phyloP scores from a whole-genome alignment of 2,797 vertebrate genomes.

The Hoplostethus mediterraneus region DNA sequence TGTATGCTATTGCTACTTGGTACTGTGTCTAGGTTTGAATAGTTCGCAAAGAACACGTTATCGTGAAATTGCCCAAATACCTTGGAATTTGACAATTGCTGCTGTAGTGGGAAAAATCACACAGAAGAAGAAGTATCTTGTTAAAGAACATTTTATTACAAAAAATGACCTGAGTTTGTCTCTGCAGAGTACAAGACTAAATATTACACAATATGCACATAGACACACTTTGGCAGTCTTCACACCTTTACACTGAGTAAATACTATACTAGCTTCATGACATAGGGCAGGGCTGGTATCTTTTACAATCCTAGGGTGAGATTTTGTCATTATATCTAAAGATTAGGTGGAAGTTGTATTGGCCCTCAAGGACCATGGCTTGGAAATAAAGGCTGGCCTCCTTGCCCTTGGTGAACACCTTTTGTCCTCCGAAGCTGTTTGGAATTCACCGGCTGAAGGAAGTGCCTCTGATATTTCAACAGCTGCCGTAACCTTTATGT shows the following conservation, averaged over 20 bases:
- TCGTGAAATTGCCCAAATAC: not conserved
- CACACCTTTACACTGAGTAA: not conserved
- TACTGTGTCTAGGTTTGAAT: not conserved
- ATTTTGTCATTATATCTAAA: not conserved
- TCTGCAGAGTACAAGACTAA: too few species aligned
- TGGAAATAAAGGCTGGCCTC: not conserved
- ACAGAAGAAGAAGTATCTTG: too few species aligned
- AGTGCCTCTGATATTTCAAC: conserved; percentile 57
- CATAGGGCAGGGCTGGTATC: not conserved
- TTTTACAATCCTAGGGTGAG: not conserved
- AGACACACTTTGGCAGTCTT: not conserved
- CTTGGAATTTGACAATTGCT: not conserved
- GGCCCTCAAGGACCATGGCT: not conserved
- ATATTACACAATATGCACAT: too few species aligned
- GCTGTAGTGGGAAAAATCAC: too few species aligned
- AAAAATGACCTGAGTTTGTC: too few species aligned
- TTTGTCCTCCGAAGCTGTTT: conserved; percentile 37
- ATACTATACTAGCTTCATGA: not conserved
- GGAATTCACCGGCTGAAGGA: conserved; percentile 35
- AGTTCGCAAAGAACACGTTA: not conserved
- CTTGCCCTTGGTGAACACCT: conserved; percentile 17
- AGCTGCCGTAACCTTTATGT: conserved; percentile 53
- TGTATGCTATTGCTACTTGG: not conserved
- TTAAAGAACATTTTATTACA: too few species aligned
- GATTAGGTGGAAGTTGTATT: not conserved